Evolutionary conservation across 2,797 vertebrate species (phyloP).

Genomic region (Heliangelus exortis): DNA sequence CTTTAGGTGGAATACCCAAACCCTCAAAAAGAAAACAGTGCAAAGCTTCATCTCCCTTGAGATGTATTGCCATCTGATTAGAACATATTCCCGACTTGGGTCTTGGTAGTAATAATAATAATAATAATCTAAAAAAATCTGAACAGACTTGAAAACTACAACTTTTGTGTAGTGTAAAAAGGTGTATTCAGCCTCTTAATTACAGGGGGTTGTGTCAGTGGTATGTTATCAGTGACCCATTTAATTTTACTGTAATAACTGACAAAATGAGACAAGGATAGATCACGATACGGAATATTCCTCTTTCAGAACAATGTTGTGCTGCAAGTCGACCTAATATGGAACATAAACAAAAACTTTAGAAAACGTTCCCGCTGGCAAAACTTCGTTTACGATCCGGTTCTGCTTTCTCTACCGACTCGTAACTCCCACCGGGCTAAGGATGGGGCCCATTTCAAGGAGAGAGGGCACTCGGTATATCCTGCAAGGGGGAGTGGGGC

Average conservation of each 20-base stretch:
- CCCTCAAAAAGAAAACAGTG: background rate
- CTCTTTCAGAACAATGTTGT: constrained; percentile 48
- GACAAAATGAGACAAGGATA: constrained; percentile 71
- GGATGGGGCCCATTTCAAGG: background rate
- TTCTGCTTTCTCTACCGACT: background rate
- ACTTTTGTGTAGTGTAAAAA: constrained; percentile 67
- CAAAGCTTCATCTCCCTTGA: background rate
- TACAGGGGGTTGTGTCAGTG: constrained; percentile 64
- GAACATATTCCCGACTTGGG: background rate
- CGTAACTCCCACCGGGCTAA: background rate
- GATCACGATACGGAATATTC: constrained; percentile 70
- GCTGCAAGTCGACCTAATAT: constrained; percentile 12
- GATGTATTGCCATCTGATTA: background rate
- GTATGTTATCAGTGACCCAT: constrained; percentile 74
- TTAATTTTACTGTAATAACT: constrained; percentile 76
- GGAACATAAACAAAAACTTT: constrained; percentile 38
- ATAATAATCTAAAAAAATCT: background rate
- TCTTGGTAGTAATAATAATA: constrained; percentile 12
- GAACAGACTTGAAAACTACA: constrained; percentile 67
- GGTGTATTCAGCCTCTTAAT: constrained; percentile 76
- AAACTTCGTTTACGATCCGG: background rate
- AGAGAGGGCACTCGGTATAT: no score
- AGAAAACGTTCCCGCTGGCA: background rate
- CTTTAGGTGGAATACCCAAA: background rate
- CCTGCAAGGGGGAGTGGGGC: background rate